Base-by-base conservation (phyloP, 2,113 vertebrate genomes). In the Setophaga coronata region DNA sequence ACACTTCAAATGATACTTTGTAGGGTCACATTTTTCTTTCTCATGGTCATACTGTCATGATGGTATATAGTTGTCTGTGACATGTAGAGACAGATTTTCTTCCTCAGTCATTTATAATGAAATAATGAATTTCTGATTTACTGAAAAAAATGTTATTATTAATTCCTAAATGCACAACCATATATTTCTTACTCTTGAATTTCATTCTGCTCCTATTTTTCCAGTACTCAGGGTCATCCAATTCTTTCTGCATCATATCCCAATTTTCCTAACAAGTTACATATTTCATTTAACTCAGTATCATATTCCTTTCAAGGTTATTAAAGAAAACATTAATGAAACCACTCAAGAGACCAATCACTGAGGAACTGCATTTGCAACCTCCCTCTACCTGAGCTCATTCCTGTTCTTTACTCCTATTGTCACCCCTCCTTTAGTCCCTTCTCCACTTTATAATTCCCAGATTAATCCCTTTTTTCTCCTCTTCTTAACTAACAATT, bases 241-340 rank as follows among this genome's bases (percentile, higher is more conserved):
- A 18, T 72, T 64, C 26, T 84, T 96, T 82, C 43, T 90, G 7
- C 0, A 0, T 48, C 40, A 56, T 76, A 93, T 61, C n/a, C 43
- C 13, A 57, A 17, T 85, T 93, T 96, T 91, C 43, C 31, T 87
- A 85, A 85, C 11, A 66, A 72, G 60, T 76, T 56, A 48, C 9
- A 36, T 84, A 69, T 93, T 96, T 93, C 56, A 78, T 91, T 95
- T 89, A 84, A 84, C 14, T 82, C 16, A 14, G 12, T 89, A 87
- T 89, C 70, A 51, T 40, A 90, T 82, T 91, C 93, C 72, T 90
- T 93, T 93, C 92, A 91, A 91, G 87, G 90, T 96, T 95, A 96
- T 93, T 95, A 82, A 31, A 67, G 57, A 79, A 94, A 94, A 82
- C 84, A 95, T 91, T 91, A 95, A 90, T 43, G 57, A 93, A 96